Base-by-base conservation (phyloP, 2,888 invertebrate genomes). In the Barypeithes pellucidus region DNA sequence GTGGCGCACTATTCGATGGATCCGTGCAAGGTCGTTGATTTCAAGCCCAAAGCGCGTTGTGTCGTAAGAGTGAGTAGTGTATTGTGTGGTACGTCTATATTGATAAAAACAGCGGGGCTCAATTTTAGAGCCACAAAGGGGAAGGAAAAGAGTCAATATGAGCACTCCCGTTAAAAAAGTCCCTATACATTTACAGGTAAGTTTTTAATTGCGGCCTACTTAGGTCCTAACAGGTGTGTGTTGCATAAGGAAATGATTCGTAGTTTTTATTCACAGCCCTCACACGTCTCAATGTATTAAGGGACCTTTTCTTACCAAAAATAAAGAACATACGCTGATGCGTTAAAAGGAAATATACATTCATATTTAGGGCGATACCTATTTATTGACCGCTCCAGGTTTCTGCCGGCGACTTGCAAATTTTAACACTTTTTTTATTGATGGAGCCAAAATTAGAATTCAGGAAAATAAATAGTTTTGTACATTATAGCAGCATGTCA, bases 131-230 rank as follows among this genome's bases (percentile, higher is more conserved):
- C 41, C 1, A 16, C 36, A 65, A 65, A 36, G 36, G n/a, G 36
- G 45, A 66, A n/a, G 24, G n/a, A 66, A 66, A 18, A 24, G 39
- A 16, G 18, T 16, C 20, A 77, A 71, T 54, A 93, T 92, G 92
- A 89, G 90, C 81, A 94, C 95, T 79, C 95, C 95, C 78, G 95
- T 96, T 79, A 97, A 97, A 88, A 97, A 97, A 88, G 96, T 97
- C 75, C 97, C 97, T 73, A 96, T 97, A 85, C 97, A 97, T 88
- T 89, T 95, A 84, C 95, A 96, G 92, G 94, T 97, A 87, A 91
- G 88, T 81, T 29, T 18, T 36, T 43, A 43, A 62, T 16, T 67
- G 9, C 20, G 16, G 22, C 22, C n/a, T 61, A 36, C 4, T 3
- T 14, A 9, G 14, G 33, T n/a, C 16, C 3, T 76, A 61, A 77